phyloP scores from a whole-genome alignment of 2,113 vertebrate species.

The Typhlomys cinereus region DNA sequence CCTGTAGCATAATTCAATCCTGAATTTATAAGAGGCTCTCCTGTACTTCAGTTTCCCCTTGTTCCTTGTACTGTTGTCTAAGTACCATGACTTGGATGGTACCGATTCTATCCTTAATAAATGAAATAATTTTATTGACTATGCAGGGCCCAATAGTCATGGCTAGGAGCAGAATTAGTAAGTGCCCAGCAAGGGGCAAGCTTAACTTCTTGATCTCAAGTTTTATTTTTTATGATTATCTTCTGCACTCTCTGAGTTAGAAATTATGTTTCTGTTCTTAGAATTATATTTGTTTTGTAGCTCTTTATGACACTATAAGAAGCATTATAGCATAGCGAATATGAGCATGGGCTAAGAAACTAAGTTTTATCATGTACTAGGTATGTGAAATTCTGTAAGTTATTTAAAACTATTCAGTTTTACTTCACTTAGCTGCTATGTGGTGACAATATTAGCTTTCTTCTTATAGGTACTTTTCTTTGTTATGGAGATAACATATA shows the following conservation, averaged over 20 bases:
- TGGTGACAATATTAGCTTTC: not conserved
- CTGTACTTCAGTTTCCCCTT: too few relatives aligned
- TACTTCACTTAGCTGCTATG: slow-evolving; percentile 21
- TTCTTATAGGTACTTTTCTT: not conserved
- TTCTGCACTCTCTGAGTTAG: not conserved
- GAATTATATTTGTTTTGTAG: not conserved
- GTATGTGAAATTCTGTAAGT: not conserved
- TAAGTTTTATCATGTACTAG: not conserved
- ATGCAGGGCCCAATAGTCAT: too few relatives aligned
- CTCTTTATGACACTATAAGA: not conserved
- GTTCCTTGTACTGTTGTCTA: too few relatives aligned
- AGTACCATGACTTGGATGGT: too few relatives aligned
- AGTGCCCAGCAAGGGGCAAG: too few relatives aligned
- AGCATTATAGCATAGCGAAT: not conserved
- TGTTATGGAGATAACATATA: slow-evolving; percentile 20
- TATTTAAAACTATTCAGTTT: slow-evolving; percentile 19
- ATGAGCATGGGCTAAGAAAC: not conserved
- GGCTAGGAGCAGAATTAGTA: too few relatives aligned
- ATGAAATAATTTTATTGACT: too few relatives aligned
- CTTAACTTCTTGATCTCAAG: slow-evolving; percentile 33
- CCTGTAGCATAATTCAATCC: too few relatives aligned
- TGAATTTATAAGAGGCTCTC: too few relatives aligned
- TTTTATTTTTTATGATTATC: not conserved
- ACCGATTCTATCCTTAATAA: too few relatives aligned
- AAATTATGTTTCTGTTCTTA: slow-evolving; percentile 32